Base-by-base conservation (phyloP, 2,797 vertebrate genomes). In the Sebastes minor region DNA sequence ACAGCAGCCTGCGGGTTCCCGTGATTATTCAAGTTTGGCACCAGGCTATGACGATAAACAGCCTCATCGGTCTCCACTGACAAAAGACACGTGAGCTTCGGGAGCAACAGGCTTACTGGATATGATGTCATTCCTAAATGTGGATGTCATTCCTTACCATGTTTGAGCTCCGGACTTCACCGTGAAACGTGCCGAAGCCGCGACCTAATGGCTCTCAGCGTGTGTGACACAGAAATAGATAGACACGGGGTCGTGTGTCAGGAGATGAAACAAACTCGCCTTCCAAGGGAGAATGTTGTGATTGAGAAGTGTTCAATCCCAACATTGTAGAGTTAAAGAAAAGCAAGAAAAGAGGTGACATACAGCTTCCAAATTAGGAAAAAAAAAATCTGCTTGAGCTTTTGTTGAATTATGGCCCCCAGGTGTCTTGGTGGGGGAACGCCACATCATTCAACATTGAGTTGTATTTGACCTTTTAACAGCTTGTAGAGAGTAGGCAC, bases 101-200 rank as follows among this genome's bases (percentile, higher is more conserved):
- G 55, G 35, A 72, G 78, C 76, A 49, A 2, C 32, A 32, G 62
- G 66, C n/a, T 20, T 0, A 6, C 28, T 60, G 72, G 46, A 72
- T 59, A 14, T 86, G 84, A 91, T 71, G 82, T 91, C 91, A 88
- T 65, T 23, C 75, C 91, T 92, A 92, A 90, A 92, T 86, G 78
- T 28, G 87, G 89, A 79, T 22, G 75, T 85, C 79, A 82, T 89
- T 89, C 88, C 91, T 90, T 76, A 89, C 90, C 89, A 88, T 91
- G 85, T 91, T 90, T 87, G 88, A 86, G 78, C 86, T 78, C 67
- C 46, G 25, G 30, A 56, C 82, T 61, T 77, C 57, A 63, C 73
- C 74, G 18, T 55, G 76, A 90, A 93, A 91, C 81, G 71, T 73
- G 81, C 82, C 78, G 71, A 75, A 79, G 71, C 38, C 25, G 76